Evolutionary conservation across 2,888 invertebrate genomes (phyloP), one percentile per base, ranked within the genome.

Genomic region (Stegana nigrithorax): DNA sequence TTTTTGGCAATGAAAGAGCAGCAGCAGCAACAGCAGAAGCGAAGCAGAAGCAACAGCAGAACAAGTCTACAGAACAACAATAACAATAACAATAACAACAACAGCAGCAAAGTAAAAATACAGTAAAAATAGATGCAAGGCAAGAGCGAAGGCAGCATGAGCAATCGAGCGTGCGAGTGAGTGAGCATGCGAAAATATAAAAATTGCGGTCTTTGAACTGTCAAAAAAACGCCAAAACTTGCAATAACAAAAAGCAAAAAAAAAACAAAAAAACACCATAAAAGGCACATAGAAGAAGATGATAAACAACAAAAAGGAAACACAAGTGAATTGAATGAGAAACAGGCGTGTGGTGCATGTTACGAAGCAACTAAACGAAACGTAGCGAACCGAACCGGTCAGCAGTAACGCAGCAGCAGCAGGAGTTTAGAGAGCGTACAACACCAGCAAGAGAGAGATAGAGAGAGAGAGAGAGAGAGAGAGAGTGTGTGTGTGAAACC

Each of bases 131-230:
- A 44, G 23, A 45, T 5, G 23, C 19, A 45, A 21, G 12, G 21
- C 3, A 23, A 12, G 23, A 45, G 4, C 45, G 19, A n/a, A n/a
- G n/a, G n/a, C n/a, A n/a, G n/a, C n/a, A n/a, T n/a, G n/a, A n/a
- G n/a, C n/a, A n/a, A n/a, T n/a, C n/a, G n/a, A n/a, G 42, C 17
- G 42, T 42, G 17, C 2, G 17, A 42, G 2, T 21, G 45, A 47
- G 8, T 26, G 14, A 23, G 25, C 32, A 17, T 23, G 42, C 45
- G 62, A 59, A 42, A 29, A 60, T 61, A 66, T 21, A 14, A 53
- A 59, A 59, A 42, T 59, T 69, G 72, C 76, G 76, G 76, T 76
- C 76, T 76, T 76, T 76, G 74, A 76, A 76, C 76, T 66, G 70
- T 73, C 75, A 69, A 76, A 75, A 74, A 67, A 64, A 60, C 42